Evolutionary conservation across 2,888 invertebrate genomes (phyloP).

Genomic region (Phyllotreta cruciferae): DNA sequence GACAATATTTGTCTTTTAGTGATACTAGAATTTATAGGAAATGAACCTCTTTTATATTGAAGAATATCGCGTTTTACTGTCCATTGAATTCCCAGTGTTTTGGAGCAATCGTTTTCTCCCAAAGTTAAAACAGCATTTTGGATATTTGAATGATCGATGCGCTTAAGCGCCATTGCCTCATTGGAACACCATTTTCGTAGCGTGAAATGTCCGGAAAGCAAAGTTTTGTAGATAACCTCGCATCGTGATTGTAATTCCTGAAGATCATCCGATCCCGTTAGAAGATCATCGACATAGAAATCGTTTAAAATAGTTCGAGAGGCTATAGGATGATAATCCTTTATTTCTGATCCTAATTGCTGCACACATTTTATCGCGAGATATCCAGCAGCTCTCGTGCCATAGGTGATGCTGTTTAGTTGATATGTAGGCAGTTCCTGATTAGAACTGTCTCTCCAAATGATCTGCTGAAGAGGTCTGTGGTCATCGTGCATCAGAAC

Average conservation of each 20-base stretch:
- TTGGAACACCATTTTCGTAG: slow-evolving; percentile 25
- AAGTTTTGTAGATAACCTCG: slow-evolving; percentile 3
- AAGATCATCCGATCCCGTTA: slow-evolving; percentile 19
- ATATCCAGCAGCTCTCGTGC: slow-evolving; percentile 23
- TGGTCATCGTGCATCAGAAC: slow-evolving; percentile 9
- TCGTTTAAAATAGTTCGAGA: slow-evolving; percentile 15
- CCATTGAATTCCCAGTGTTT: slow-evolving; percentile 19
- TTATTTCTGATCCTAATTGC: slow-evolving; percentile 13
- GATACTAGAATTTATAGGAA: not conserved
- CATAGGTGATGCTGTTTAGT: slow-evolving; percentile 21
- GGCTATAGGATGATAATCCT: slow-evolving; percentile 11
- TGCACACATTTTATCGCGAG: slow-evolving; percentile 20
- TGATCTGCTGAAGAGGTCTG: slow-evolving; percentile 16
- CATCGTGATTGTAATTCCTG: slow-evolving; percentile 2
- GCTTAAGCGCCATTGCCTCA: not conserved
- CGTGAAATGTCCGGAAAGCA: slow-evolving; percentile 13
- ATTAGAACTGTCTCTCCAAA: slow-evolving; percentile 19
- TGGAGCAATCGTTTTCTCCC: slow-evolving; percentile 12
- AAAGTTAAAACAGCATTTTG: not conserved
- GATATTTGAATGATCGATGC: not conserved
- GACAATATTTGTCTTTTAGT: slow-evolving; percentile 19
- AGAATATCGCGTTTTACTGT: not conserved
- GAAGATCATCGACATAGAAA: slow-evolving; percentile 25
- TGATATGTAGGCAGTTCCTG: slow-evolving; percentile 20
- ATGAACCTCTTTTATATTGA: not conserved